phyloP scores from a whole-genome alignment of 2,888 invertebrate genomes.

The Xestia rhomboidea region DNA sequence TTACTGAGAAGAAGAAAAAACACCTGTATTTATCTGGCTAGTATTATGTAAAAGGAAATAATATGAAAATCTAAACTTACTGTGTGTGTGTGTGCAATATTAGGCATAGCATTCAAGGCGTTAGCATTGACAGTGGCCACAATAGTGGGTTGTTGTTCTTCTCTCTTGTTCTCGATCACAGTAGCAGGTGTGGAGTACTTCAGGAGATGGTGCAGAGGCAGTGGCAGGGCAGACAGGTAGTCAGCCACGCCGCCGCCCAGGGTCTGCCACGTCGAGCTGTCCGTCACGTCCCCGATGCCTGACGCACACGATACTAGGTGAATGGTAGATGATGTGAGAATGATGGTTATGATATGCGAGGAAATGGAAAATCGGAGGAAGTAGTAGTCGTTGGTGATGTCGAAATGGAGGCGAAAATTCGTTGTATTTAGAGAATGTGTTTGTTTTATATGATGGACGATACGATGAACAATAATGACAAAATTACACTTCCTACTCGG shows the following conservation, averaged over 20 bases:
- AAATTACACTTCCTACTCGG: not conserved
- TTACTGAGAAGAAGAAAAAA: not conserved
- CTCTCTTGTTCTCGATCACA: constrained; percentile 93
- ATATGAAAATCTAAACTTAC: constrained; percentile 65
- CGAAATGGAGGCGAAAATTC: not conserved
- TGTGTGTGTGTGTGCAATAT: constrained; percentile 70
- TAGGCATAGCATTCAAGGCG: constrained; percentile 76
- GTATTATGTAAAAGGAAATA: not conserved
- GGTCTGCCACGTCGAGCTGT: constrained; percentile 92
- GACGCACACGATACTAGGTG: constrained; percentile 64
- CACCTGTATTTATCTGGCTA: not conserved
- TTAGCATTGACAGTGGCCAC: constrained; percentile 86
- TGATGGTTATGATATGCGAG: constrained; percentile 13
- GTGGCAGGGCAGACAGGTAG: constrained; percentile 95
- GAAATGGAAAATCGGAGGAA: no score
- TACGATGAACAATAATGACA: not conserved
- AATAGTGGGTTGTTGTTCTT: constrained; percentile 90
- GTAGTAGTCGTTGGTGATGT: not conserved
- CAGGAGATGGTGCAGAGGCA: constrained; percentile 95
- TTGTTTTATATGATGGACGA: not conserved
- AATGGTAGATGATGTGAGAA: constrained; percentile 48
- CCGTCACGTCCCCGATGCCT: constrained; percentile 88
- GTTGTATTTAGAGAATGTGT: not conserved
- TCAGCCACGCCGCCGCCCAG: constrained; percentile 95
- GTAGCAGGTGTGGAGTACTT: constrained; percentile 93